Percentiles rank a stretch among this genome's conserved stretches.
Conservation (phyloP, 2,888 invertebrate genomes). For the Andrena bucephala region DNA sequence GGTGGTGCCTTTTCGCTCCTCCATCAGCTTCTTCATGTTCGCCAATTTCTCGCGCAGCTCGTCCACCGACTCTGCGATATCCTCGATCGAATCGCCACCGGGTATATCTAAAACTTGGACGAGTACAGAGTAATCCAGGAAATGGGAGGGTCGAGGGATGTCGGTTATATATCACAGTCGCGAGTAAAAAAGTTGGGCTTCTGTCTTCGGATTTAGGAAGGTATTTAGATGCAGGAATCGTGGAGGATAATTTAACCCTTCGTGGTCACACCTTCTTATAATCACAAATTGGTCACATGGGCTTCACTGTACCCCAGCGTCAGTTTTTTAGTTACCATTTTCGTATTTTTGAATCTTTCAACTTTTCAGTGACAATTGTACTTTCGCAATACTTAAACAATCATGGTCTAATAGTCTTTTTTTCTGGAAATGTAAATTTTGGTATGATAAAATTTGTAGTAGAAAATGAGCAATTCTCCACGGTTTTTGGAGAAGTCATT, state of each 20-base stretch:
- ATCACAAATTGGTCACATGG: too few species aligned
- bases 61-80: conserved; percentile 90
- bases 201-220: background rate
- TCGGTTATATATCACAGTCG: background rate
- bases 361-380: too few species aligned
- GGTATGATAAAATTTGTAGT: too few species aligned
- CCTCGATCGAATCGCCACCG: conserved; percentile 77
- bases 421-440: too few species aligned
- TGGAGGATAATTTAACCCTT: background rate
- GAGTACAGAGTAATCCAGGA: conserved; percentile 21
- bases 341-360: too few species aligned
- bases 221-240: background rate
- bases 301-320: too few species aligned
- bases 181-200: background rate
- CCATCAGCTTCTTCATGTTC: conserved; percentile 93
- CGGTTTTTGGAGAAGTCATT: too few species aligned
- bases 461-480: too few species aligned
- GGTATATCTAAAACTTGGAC: conserved; percentile 72
- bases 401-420: too few species aligned
- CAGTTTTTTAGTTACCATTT: too few species aligned
- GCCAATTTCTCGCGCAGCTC: conserved; percentile 91
- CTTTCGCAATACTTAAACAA: too few species aligned
- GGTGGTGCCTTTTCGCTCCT: conserved; percentile 88
- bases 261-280: too few species aligned
- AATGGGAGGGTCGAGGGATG: background rate